Base-by-base conservation (phyloP, 2,888 invertebrate genomes). In the Incurvaria masculella region DNA sequence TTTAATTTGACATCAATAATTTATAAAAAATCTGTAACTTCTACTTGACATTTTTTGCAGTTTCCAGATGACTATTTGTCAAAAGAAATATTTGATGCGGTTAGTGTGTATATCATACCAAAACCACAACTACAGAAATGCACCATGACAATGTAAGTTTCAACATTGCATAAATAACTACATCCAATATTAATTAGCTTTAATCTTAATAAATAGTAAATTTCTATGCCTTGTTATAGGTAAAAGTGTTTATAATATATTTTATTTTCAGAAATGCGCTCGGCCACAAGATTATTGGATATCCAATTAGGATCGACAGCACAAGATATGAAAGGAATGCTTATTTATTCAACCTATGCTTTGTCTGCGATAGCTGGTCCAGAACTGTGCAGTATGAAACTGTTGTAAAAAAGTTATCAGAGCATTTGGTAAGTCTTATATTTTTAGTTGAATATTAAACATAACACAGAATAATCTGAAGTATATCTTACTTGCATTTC, bases 321-420 rank as follows among this genome's bases (percentile, higher is more conserved):
- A 85, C 89, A 45, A 89, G 92, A 60, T 97, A 97, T 72, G 88
- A 88, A 14, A 81, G 97, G 47, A 97, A 97, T 72, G 92, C 93
- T n/a, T 91, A 94, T 60, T 88, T 95, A 52, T 97, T 97, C 74
- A 97, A 97, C 72, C 71, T 95, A 23, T 96, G 96, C 68, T 94
- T 97, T 64, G 94, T 97, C 0, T 96, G 94, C 62, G 92, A 94
- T 63, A 88, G 91, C 46, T 87, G 88, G 79, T 89, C 94, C 1
- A 83, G 93, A 49, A 94, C 95, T 0, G 89, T 92, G 2, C 94
- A 94, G 61, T 97, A 96, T 68, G 97, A 97, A 63, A 88, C 94
- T 0, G 91, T 97, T 8, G 93, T 97, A 0, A 94, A 91, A 61
- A 97, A 97, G 67, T 83, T 97, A 45, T 91, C 95, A 0, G 92